Conservation (phyloP, 2,797 vertebrate species). For the Loriculus beryllinus region DNA sequence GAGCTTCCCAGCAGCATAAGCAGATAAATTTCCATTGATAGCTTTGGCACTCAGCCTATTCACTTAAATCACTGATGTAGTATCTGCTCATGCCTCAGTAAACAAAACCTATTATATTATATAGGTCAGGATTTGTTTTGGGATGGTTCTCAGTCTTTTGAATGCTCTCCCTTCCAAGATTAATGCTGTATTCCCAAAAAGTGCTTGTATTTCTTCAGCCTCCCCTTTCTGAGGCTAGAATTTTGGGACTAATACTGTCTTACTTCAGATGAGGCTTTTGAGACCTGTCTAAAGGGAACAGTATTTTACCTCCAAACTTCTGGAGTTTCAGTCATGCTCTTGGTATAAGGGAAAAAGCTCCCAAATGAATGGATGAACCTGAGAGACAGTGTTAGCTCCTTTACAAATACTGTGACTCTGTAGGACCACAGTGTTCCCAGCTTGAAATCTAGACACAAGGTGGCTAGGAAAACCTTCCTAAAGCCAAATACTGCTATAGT, state of each 20-base stretch:
- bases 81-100: background rate
- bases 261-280: background rate
- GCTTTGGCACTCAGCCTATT: constrained; percentile 1
- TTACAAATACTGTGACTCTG: background rate
- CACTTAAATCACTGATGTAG: constrained; percentile 2
- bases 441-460: background rate
- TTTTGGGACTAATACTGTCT: background rate
- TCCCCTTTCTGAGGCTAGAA: background rate
- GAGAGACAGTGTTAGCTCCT: background rate
- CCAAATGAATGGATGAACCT: background rate
- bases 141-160: background rate
- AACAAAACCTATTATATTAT: background rate
- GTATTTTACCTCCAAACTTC: background rate
- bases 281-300: background rate
- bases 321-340: background rate
- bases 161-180: background rate
- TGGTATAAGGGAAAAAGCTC: background rate
- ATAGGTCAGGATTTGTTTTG: constrained; percentile 13
- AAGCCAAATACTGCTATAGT: background rate
- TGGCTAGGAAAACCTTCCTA: background rate
- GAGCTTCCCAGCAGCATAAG: constrained; percentile 54
- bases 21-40: constrained; percentile 40
- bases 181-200: background rate
- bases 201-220: background rate
- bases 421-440: background rate